phyloP scores from a whole-genome alignment of 2,113 vertebrate genomes.

The Glaucomys volans region DNA sequence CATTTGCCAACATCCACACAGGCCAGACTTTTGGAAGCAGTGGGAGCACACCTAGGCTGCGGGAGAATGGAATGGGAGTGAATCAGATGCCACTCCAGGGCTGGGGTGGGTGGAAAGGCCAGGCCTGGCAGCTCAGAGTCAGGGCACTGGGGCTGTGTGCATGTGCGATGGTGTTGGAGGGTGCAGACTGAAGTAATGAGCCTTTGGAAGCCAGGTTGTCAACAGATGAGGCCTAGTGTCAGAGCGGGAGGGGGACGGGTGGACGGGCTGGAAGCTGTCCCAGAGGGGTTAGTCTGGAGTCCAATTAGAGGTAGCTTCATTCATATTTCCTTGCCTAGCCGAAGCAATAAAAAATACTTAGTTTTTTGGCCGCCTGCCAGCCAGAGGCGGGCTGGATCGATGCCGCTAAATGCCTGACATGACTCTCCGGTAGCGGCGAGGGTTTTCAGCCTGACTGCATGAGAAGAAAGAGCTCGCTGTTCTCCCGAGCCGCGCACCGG shows the following conservation, averaged over 20 bases:
- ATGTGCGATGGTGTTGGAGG: neutral
- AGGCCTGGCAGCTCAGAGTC: neutral
- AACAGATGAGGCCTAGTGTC: slow-evolving; percentile 70
- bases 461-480: slow-evolving; percentile 92
- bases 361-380: slow-evolving; percentile 84
- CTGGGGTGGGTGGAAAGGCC: neutral
- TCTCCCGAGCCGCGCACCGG: slow-evolving; percentile 83
- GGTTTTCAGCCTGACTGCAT: slow-evolving; percentile 91
- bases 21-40: neutral
- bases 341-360: slow-evolving; percentile 88
- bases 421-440: slow-evolving; percentile 85
- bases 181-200: slow-evolving; percentile 22
- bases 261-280: slow-evolving; percentile 77
- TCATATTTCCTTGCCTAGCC: slow-evolving; percentile 86
- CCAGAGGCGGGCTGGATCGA: slow-evolving; percentile 86
- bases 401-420: slow-evolving; percentile 88
- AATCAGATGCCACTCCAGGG: neutral
- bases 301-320: slow-evolving; percentile 85
- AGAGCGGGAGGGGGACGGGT: slow-evolving; percentile 32
- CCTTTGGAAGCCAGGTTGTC: slow-evolving; percentile 74
- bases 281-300: slow-evolving; percentile 80
- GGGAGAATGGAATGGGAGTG: neutral
- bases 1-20: neutral
- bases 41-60: neutral
- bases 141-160: neutral